Evolutionary conservation across 2,888 invertebrate genomes (phyloP).

Genomic region (Coecobrya sp.): DNA sequence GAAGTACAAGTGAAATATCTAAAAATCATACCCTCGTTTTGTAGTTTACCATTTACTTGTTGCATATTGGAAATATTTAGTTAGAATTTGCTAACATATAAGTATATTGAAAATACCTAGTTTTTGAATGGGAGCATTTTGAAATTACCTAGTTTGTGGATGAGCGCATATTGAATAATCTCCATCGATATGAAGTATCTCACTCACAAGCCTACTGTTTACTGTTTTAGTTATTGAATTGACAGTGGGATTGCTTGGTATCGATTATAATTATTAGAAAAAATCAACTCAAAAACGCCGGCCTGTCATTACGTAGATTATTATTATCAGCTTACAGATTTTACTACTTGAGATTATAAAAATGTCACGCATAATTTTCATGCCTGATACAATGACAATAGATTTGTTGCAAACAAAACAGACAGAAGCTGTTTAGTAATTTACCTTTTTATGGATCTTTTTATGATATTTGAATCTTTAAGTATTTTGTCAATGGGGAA

Average conservation of each 20-base stretch:
- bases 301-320: slow-evolving; percentile 30
- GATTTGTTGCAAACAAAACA: neutral
- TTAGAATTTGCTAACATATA: no score
- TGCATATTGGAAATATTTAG: no score
- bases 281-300: slow-evolving; percentile 9
- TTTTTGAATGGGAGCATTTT: no score
- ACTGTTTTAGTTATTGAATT: no score
- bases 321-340: neutral
- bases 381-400: neutral
- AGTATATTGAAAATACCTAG: no score
- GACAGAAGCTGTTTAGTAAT: slow-evolving; percentile 50
- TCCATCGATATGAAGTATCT: no score
- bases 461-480: neutral
- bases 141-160: no score
- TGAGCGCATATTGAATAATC: no score
- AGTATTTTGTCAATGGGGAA: neutral
- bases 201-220: no score
- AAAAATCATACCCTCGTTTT: no score
- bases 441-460: slow-evolving; percentile 38
- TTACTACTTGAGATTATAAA: slow-evolving; percentile 9
- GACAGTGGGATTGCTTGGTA: neutral
- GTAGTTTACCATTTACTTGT: no score
- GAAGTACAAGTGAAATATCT: no score
- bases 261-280: neutral
- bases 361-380: slow-evolving; percentile 49